These are phyloP conservation scores for Pelusios castaneus DNA, from an alignment of 2,113 vertebrate genomes.

Conservation along the genomic window DNA sequence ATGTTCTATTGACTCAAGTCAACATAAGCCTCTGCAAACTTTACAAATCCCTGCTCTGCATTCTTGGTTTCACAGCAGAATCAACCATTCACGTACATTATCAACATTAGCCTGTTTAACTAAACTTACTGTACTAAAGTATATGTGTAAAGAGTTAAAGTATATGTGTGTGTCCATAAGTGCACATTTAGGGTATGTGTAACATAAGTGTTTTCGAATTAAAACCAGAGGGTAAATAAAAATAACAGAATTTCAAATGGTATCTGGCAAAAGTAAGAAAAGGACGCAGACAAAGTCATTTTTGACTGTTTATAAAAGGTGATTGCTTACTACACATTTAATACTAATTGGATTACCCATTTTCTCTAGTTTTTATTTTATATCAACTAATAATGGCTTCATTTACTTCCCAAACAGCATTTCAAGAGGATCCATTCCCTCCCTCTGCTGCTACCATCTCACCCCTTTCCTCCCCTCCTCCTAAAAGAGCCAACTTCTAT, in stretches of 20 bases:
- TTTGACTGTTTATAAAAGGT: constrained; percentile 68
- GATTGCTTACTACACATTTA: constrained; percentile 57
- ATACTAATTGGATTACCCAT: constrained; percentile 60
- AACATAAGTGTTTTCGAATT: constrained; percentile 48
- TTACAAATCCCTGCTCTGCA: background rate
- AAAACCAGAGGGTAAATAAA: constrained; percentile 68
- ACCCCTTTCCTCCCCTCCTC: background rate
- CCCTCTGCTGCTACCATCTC: background rate
- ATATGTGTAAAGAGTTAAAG: fast-evolving
- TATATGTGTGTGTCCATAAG: fast-evolving
- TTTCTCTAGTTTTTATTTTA: constrained; percentile 1
- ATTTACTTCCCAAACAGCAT: constrained; percentile 35
- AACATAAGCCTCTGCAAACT: background rate
- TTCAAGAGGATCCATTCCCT: background rate
- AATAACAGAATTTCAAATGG: constrained; percentile 67
- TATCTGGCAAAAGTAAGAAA: constrained; percentile 70
- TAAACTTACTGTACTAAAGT: too few species aligned
- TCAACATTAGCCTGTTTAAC: background rate
- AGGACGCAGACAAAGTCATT: constrained; percentile 57
- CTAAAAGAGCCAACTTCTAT: background rate
- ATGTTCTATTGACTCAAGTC: background rate
- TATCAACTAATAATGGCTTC: background rate
- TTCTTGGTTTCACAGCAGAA: constrained; percentile 2
- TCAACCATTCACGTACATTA: background rate
- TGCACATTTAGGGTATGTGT: background rate